Conservation (phyloP, 2,888 invertebrate species). For the Mechanitis messenoides region DNA sequence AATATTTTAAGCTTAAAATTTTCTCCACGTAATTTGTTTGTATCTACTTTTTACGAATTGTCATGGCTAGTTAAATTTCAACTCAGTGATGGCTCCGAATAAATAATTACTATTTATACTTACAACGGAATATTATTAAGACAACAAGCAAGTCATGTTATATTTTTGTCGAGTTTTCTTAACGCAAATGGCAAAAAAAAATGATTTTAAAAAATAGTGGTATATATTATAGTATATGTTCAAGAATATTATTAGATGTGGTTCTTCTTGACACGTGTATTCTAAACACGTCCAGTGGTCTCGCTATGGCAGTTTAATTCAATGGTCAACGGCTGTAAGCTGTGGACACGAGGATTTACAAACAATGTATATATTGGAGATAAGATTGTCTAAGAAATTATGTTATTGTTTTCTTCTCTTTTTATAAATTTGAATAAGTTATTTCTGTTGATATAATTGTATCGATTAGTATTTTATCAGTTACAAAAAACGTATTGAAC, state of each 20-base stretch:
- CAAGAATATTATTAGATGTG: background rate
- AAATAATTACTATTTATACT: background rate
- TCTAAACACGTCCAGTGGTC: slow-evolving; percentile 47
- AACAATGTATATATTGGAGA: slow-evolving; percentile 25
- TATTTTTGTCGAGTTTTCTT: no score
- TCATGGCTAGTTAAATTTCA: background rate
- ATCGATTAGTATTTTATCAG: no score
- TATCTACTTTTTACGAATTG: background rate
- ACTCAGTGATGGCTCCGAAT: background rate
- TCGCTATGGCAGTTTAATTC: slow-evolving; percentile 57
- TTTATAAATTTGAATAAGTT: background rate
- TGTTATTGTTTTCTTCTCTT: background rate
- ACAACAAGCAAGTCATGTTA: background rate
- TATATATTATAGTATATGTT: background rate
- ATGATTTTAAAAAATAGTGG: no score
- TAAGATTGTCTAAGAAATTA: background rate
- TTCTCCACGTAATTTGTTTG: background rate
- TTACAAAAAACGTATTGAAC: no score
- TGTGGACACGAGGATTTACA: slow-evolving; percentile 41
- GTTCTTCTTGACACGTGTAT: slow-evolving; percentile 28
- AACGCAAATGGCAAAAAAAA: no score
- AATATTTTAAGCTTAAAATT: background rate
- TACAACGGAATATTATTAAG: background rate
- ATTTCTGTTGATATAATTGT: no score
- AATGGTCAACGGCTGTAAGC: slow-evolving; percentile 45